A percentile compares a stretch with the other conserved stretches of the same genome.
Evolutionary conservation across 2,113 vertebrate species (phyloP).

Genomic region (Daphoenositta chrysoptera): DNA sequence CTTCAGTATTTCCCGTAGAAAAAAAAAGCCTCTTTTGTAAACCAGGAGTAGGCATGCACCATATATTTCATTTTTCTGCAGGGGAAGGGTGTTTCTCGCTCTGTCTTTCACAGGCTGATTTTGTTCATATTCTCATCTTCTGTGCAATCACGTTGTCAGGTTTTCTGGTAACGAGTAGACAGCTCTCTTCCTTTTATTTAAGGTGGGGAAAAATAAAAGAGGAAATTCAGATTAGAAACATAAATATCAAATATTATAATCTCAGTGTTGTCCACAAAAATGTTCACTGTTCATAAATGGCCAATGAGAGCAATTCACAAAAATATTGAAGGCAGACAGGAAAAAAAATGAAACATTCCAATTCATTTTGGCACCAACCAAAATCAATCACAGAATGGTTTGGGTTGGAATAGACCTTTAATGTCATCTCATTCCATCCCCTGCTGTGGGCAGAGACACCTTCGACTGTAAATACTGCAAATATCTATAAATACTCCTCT

Average conservation of each 20-base stretch:
- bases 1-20: neutral
- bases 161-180: neutral
- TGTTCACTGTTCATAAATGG: fast-evolving
- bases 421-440: neutral
- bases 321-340: fast-evolving
- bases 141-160: neutral
- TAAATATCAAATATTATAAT: neutral
- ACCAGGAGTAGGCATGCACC: neutral
- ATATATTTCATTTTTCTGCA: neutral
- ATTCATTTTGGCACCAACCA: neutral
- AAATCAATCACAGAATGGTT: neutral
- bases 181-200: neutral
- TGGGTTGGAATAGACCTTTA: neutral
- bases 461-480: neutral
- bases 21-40: neutral
- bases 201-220: neutral
- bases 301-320: neutral
- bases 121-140: neutral
- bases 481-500: neutral
- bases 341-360: neutral
- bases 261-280: neutral
- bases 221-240: neutral
- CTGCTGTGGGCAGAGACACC: neutral
- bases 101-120: neutral
- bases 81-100: neutral